Evolutionary conservation across 2,888 invertebrate species (phyloP).

Genomic region (Lordiphosa fenestrarum): DNA sequence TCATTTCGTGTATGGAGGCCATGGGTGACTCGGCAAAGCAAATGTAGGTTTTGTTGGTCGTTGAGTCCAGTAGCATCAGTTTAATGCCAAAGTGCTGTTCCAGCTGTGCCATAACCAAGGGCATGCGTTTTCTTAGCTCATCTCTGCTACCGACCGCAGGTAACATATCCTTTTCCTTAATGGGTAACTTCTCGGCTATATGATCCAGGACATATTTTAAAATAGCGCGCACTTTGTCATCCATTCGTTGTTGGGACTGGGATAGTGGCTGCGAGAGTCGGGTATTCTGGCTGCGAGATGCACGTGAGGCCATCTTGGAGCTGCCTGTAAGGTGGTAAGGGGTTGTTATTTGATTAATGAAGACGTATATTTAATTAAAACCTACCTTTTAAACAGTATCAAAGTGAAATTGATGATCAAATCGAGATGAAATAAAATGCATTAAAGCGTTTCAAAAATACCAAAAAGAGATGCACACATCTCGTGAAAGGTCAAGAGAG

Average conservation of each 20-base stretch:
- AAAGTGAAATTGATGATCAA: background rate
- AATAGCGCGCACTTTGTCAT: slow-evolving; percentile 32
- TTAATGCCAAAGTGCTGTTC: slow-evolving; percentile 39
- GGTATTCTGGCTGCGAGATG: slow-evolving; percentile 12
- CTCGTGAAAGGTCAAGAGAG: too few relatives aligned
- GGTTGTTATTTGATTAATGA: background rate
- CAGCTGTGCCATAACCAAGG: slow-evolving; percentile 29
- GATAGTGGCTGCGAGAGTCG: slow-evolving; percentile 9
- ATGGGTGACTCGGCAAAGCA: slow-evolving; percentile 40
- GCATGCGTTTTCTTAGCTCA: slow-evolving; percentile 22
- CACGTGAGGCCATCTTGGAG: slow-evolving; percentile 43
- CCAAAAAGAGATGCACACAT: background rate
- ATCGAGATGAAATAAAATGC: too few relatives aligned
- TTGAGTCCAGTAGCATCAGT: slow-evolving; percentile 21
- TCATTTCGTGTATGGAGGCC: slow-evolving; percentile 44
- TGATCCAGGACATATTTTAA: slow-evolving; percentile 52
- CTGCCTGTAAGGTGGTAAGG: background rate
- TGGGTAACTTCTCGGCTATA: slow-evolving; percentile 40
- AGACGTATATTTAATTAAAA: background rate
- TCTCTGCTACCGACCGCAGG: slow-evolving; percentile 17
- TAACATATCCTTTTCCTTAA: slow-evolving; percentile 44
- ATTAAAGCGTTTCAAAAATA: background rate
- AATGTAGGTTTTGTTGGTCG: slow-evolving; percentile 44
- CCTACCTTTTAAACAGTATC: too few relatives aligned
- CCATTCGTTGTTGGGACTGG: slow-evolving; percentile 7